Percentiles rank a stretch among this genome's conserved stretches.
Evolutionary conservation across 1,140 invertebrate genomes (phyloP).

Genomic region (Radopholus similis): DNA sequence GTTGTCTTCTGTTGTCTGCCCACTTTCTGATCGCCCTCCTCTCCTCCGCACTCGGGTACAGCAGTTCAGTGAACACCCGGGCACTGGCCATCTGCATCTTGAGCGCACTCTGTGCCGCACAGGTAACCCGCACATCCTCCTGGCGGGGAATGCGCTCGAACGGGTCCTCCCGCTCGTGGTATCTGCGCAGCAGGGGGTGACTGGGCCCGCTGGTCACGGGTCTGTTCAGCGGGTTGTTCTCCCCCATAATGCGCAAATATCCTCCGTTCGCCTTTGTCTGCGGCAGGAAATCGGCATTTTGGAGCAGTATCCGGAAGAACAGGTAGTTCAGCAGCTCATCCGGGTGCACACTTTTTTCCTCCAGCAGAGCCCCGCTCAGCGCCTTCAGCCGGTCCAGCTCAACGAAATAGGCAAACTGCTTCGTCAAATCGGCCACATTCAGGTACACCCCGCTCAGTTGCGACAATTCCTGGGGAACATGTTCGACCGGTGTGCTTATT

Average conservation of each 20-base stretch:
- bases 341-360: background rate
- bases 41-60: slow-evolving; percentile 11
- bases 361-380: background rate
- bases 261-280: background rate
- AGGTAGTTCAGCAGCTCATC: slow-evolving; percentile 9
- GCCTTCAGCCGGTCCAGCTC: background rate
- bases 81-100: slow-evolving; percentile 26
- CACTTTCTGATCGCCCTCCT: slow-evolving; percentile 20
- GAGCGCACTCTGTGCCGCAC: slow-evolving; percentile 10
- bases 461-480: background rate
- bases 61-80: slow-evolving; percentile 20
- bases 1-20: background rate
- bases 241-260: too few species aligned
- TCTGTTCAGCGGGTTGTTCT: too few species aligned
- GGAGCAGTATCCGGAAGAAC: slow-evolving; percentile 16
- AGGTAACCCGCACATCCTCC: background rate
- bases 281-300: slow-evolving; percentile 12
- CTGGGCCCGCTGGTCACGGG: too few species aligned
- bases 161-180: background rate
- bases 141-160: background rate
- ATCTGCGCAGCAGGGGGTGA: too few species aligned
- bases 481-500: background rate
- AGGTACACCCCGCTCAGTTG: background rate
- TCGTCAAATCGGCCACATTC: background rate
- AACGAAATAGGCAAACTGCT: slow-evolving; percentile 7